Evolutionary conservation across 2,113 vertebrate species (phyloP), one percentile per base, ranked within the genome.

Genomic region (Dasyornis broadbenti): DNA sequence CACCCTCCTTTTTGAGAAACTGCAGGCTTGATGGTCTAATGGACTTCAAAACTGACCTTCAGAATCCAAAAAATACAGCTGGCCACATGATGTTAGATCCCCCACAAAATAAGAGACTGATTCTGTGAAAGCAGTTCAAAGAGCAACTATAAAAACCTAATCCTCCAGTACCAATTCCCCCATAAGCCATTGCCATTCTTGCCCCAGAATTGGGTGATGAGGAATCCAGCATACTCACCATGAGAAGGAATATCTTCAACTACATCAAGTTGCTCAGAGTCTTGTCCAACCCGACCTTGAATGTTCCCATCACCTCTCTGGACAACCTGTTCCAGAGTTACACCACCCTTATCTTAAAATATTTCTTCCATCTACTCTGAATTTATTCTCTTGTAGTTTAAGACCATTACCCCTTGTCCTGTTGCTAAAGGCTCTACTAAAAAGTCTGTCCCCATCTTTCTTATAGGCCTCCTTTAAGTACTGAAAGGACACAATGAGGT

Each of bases 221-320:
- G 21, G 17, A 31, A 15, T 68, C 53, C 47, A 50, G n/a, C 3
- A 26, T 0, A 0, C 6, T 9, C 35, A 60, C 44, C 11, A 16
- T 23, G 9, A 73, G 11, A 26, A 91, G 39, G 26, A n/a, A 42
- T 42, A 42, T 42, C 26, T 78, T 78, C 65, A 56, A 37, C 42
- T 19, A 30, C 13, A 57, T 6, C 28, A 63, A 47, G 20, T 20
- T 70, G 17, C n/a, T 69, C 70, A 76, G 17, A 89, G 26, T n/a
- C 47, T 21, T 19, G 40, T 54, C 30, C n/a, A 61, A 40, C 8
- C 9, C 27, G 39, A 53, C 21, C 26, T 35, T 53, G n/a, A 61
- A 47, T 40, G 11, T 49, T 69, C 54, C 70, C 15, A 31, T 40
- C 15, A 31, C 22, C 11, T 31, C 20, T n/a, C 27, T 2, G 4